Evolutionary conservation across 2,888 invertebrate genomes (phyloP).

Genomic region (Eremobia ochroleuca): DNA sequence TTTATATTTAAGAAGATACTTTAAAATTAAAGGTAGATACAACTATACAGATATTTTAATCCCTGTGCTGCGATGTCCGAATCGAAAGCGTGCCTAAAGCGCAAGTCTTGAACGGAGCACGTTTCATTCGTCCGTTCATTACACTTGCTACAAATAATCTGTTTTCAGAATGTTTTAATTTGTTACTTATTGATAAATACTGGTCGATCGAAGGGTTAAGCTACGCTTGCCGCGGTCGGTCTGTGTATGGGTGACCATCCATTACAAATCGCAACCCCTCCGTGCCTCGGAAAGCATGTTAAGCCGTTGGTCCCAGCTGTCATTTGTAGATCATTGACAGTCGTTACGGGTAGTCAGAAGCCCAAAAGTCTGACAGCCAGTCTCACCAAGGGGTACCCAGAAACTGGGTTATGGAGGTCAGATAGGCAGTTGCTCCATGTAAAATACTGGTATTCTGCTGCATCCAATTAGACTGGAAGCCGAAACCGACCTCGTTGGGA

Average conservation of each 20-base stretch:
- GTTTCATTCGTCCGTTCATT: neutral
- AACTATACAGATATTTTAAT: neutral
- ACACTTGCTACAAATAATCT: neutral
- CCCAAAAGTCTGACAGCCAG: neutral
- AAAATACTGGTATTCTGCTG: neutral
- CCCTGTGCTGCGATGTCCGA: neutral
- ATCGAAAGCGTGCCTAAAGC: slow-evolving; percentile 21
- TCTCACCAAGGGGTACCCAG: neutral
- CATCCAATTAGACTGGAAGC: neutral
- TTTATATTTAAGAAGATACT: neutral
- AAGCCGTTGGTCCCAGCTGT: neutral
- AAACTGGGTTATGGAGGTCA: neutral
- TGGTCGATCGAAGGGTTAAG: too few relatives aligned
- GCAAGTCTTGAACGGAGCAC: neutral
- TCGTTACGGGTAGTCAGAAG: neutral
- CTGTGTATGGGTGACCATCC: too few relatives aligned
- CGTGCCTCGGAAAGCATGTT: too few relatives aligned
- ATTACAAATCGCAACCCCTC: too few relatives aligned
- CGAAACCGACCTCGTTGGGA: neutral
- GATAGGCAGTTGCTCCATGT: neutral
- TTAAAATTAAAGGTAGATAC: neutral
- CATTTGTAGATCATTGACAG: neutral
- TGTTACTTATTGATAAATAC: too few relatives aligned
- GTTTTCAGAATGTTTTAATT: neutral
- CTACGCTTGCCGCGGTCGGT: too few relatives aligned